phyloP scores from a whole-genome alignment of 1,140 invertebrate genomes.

The Drosophila rhopaloa region DNA sequence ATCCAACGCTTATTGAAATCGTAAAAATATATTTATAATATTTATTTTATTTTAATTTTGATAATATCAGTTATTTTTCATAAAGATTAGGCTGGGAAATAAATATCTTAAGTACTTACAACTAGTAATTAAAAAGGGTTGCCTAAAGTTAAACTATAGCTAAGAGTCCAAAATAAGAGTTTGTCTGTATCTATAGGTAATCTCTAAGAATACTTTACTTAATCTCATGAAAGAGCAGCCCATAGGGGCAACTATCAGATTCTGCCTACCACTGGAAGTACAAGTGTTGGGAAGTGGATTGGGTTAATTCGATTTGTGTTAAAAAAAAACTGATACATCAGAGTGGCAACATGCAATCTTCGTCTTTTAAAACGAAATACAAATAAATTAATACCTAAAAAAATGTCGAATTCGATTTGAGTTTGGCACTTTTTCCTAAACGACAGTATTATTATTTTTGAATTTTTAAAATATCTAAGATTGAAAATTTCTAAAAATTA shows the following conservation, averaged over 20 bases:
- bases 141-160: conserved; percentile 8
- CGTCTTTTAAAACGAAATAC: too few relatives aligned
- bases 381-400: too few relatives aligned
- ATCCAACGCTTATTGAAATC: conserved; percentile 9
- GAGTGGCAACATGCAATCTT: background rate
- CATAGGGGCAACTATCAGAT: conserved; percentile 12
- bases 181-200: conserved; percentile 9
- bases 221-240: conserved; percentile 36
- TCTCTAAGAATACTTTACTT: conserved; percentile 33
- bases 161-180: conserved; percentile 19
- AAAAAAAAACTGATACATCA: background rate
- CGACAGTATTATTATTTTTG: background rate
- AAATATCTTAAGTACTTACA: conserved; percentile 42
- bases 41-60: conserved; percentile 25
- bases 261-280: conserved; percentile 38
- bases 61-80: conserved; percentile 25
- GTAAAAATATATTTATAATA: conserved; percentile 8
- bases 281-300: conserved; percentile 13
- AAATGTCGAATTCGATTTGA: background rate
- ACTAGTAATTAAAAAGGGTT: conserved; percentile 12
- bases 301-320: conserved; percentile 5
- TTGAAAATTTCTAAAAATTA: too few relatives aligned
- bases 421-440: background rate
- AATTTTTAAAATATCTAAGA: background rate
- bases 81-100: conserved; percentile 20